A percentile compares a stretch with the other conserved stretches of the same genome.
phyloP scores from a whole-genome alignment of 92 coral and sea anemone species.

The Chrysogorgia sp. region DNA sequence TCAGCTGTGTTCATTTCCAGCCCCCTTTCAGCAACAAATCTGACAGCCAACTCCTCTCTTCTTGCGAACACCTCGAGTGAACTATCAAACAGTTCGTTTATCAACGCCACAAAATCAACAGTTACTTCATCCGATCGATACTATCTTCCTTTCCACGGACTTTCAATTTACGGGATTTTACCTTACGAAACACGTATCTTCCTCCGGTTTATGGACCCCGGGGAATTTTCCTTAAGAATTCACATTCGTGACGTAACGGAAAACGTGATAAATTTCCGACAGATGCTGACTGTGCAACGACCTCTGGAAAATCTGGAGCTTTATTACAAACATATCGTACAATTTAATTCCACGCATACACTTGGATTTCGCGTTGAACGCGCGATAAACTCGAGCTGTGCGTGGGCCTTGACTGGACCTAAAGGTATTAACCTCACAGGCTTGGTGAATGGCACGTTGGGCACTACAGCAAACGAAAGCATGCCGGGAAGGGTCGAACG shows the following conservation, averaged over 20 bases:
- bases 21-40: neutral
- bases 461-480: neutral
- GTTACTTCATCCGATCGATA: neutral
- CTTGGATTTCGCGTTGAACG: conserved; percentile 18
- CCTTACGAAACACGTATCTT: conserved; percentile 10
- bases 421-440: neutral
- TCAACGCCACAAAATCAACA: no score
- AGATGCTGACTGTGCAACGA: neutral
- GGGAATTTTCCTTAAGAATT: conserved; percentile 6
- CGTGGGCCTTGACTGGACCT: conserved; percentile 7
- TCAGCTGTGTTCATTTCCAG: neutral
- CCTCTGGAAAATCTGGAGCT: neutral
- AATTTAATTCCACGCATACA: neutral
- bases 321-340: neutral
- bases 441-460: neutral
- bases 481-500: conserved; percentile 1
- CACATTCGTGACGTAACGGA: neutral
- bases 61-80: neutral
- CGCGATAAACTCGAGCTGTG: conserved; percentile 36
- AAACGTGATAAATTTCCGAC: neutral
- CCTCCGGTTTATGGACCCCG: conserved; percentile 14
- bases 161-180: conserved; percentile 27
- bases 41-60: neutral
- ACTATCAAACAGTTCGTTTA: no score
- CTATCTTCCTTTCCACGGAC: neutral